A percentile compares a stretch with the other conserved stretches of the same genome.
phyloP scores from a whole-genome alignment of 1,140 invertebrate species.

The Ips typographus region DNA sequence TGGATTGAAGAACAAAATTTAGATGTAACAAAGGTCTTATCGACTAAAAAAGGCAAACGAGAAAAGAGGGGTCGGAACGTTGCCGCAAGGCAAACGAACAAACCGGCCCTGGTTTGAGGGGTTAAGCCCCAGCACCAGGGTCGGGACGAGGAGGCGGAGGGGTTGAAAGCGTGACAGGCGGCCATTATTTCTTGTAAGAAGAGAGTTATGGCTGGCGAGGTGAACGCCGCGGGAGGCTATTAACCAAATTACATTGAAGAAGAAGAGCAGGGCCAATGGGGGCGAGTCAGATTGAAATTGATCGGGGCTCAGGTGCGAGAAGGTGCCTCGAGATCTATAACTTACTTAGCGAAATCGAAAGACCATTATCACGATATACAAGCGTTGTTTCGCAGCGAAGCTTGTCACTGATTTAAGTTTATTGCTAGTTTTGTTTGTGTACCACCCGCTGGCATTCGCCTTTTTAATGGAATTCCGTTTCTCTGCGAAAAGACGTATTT shows the following conservation, averaged over 20 bases:
- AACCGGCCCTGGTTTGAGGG: constrained; percentile 4
- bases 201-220: constrained; percentile 49
- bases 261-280: constrained; percentile 46
- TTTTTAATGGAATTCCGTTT: constrained; percentile 5
- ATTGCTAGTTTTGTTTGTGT: constrained; percentile 15
- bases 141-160: constrained; percentile 1
- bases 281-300: constrained; percentile 49
- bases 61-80: constrained; percentile 1
- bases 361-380: constrained; percentile 32
- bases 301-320: constrained; percentile 48
- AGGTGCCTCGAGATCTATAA: constrained; percentile 28
- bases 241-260: constrained; percentile 52
- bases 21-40: too few species aligned
- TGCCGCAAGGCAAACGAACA: constrained; percentile 8
- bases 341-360: constrained; percentile 30
- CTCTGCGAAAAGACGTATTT: too few species aligned
- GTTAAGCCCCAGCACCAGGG: constrained; percentile 5
- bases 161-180: constrained; percentile 51
- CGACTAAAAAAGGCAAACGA: too few species aligned
- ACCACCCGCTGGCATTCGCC: not conserved
- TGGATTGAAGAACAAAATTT: too few species aligned
- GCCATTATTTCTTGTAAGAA: constrained; percentile 53
- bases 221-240: constrained; percentile 50
- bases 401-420: constrained; percentile 25
- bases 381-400: constrained; percentile 9